Evolutionary conservation across 1,140 invertebrate species (phyloP).

Genomic region (Melipona quadrifasciata): DNA sequence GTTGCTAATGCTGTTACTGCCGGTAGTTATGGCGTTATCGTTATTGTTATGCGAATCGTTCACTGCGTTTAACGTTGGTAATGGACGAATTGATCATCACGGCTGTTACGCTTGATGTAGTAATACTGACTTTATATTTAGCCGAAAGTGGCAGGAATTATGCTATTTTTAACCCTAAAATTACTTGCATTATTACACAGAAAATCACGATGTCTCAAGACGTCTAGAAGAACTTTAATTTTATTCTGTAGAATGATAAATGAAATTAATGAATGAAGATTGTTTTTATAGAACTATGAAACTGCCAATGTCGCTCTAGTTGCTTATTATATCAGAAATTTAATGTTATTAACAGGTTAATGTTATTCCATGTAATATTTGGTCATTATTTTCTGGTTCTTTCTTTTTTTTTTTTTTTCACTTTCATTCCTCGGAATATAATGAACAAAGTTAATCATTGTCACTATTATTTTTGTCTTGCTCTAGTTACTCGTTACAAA

Average conservation of each 20-base stretch:
- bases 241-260: neutral
- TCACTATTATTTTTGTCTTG: no score
- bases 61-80: neutral
- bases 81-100: neutral
- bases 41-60: slow-evolving; percentile 13
- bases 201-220: neutral
- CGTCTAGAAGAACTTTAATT: neutral
- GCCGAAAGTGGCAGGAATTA: neutral
- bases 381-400: no score
- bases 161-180: neutral
- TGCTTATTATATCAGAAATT: no score
- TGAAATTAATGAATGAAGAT: neutral
- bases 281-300: neutral
- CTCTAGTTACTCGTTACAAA: neutral
- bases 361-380: no score
- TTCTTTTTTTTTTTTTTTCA: no score
- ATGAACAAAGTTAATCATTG: no score
- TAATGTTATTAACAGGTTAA: no score
- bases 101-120: neutral
- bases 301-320: neutral
- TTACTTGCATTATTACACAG: neutral
- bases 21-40: neutral
- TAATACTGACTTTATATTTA: neutral
- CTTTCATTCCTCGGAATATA: no score
- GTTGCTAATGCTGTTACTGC: neutral